Conservation (phyloP, 1,140 invertebrate species). For the Maconellicoccus hirsutus region DNA sequence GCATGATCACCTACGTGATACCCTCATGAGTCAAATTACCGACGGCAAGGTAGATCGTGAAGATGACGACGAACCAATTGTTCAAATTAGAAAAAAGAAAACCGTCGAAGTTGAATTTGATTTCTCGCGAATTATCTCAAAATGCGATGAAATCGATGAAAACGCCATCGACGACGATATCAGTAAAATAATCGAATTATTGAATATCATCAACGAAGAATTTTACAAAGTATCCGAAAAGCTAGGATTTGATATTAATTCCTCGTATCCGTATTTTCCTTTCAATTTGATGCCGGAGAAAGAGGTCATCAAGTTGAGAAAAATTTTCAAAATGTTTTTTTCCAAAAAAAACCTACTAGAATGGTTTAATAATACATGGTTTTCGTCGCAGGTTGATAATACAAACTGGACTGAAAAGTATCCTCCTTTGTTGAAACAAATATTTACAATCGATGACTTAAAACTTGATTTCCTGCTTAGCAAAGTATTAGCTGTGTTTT, state of each 20-base stretch:
- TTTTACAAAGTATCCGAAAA: background rate
- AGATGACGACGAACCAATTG: constrained; percentile 24
- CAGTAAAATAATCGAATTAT: constrained; percentile 23
- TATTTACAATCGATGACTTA: constrained; percentile 28
- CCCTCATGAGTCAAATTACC: background rate
- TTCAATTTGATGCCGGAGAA: constrained; percentile 24
- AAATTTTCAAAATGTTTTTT: constrained; percentile 28
- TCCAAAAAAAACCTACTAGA: constrained; percentile 25
- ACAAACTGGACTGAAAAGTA: constrained; percentile 22
- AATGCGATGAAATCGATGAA: constrained; percentile 26
- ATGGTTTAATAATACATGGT: constrained; percentile 27
- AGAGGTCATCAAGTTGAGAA: constrained; percentile 25
- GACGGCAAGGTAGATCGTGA: background rate
- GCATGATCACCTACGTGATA: background rate
- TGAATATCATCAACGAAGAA: constrained; percentile 11
- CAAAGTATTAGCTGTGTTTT: constrained; percentile 29
- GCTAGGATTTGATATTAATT: background rate
- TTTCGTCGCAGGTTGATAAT: constrained; percentile 2
- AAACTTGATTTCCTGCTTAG: constrained; percentile 29
- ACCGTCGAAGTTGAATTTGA: constrained; percentile 23
- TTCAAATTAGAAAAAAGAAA: constrained; percentile 19
- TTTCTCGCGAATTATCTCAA: constrained; percentile 23
- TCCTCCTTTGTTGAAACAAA: constrained; percentile 28
- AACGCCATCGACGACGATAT: background rate
- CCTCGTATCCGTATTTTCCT: constrained; percentile 17